Evolutionary conservation across 2,888 invertebrate genomes (phyloP).

Genomic region (Macrosoma leucophasiata): DNA sequence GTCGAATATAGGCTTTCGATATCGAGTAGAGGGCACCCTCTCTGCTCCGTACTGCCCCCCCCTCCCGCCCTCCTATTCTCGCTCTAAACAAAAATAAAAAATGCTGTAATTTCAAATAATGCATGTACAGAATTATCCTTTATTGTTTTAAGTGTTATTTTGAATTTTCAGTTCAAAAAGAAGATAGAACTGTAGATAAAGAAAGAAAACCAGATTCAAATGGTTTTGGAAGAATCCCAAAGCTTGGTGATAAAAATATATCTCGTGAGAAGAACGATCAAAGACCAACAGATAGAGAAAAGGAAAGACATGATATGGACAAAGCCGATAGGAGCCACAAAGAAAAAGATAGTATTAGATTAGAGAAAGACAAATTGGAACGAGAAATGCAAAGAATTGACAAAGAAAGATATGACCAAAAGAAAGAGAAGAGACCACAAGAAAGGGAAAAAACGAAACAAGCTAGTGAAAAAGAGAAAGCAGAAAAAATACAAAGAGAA

Average conservation of each 20-base stretch:
- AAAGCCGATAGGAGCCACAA: too few relatives aligned
- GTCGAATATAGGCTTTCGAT: too few relatives aligned
- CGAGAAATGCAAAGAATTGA: conserved; percentile 32
- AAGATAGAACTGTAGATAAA: conserved; percentile 43
- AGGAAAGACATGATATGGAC: conserved; percentile 35
- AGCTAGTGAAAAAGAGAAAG: conserved; percentile 30
- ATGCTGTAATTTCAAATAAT: conserved; percentile 1
- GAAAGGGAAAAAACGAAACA: conserved; percentile 23
- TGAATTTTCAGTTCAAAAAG: conserved; percentile 41
- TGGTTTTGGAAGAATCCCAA: conserved; percentile 70
- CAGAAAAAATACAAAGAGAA: conserved; percentile 33
- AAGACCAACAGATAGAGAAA: conserved; percentile 39
- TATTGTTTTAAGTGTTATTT: conserved; percentile 2
- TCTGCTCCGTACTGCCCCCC: too few relatives aligned
- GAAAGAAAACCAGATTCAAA: conserved; percentile 47
- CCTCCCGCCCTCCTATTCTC: too few relatives aligned
- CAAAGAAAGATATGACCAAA: conserved; percentile 29
- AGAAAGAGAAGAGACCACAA: conserved; percentile 17
- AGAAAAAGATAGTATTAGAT: too few relatives aligned
- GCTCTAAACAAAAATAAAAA: too few relatives aligned
- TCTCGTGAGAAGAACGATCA: conserved; percentile 39
- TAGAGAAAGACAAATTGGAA: conserved; percentile 28
- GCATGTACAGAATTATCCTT: background rate
- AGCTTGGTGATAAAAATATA: conserved; percentile 54
- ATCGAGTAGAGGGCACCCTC: too few relatives aligned